Evolutionary conservation across 2,797 vertebrate species (phyloP).

Genomic region (Natrix natrix): DNA sequence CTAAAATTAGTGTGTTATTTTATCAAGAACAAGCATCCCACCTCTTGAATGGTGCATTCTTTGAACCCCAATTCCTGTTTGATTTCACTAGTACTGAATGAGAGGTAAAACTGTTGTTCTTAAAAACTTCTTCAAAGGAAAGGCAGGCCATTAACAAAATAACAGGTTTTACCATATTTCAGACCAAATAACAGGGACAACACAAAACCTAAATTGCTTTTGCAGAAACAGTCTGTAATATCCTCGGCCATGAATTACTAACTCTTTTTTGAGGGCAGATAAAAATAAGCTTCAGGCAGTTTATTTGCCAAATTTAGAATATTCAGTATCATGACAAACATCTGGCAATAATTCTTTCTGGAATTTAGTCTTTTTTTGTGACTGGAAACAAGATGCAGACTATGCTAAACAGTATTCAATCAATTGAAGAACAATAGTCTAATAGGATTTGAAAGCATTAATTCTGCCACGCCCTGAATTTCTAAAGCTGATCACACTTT

Average conservation of each 20-base stretch:
- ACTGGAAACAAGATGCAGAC: constrained; percentile 57
- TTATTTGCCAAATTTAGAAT: constrained; percentile 72
- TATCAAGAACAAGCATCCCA: not conserved
- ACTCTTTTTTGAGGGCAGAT: constrained; percentile 66
- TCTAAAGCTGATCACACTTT: constrained; percentile 59
- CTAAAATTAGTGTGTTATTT: not conserved
- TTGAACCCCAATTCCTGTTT: not conserved
- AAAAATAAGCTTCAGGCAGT: constrained; percentile 62
- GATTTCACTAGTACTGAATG: not conserved
- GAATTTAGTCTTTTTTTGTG: constrained; percentile 71
- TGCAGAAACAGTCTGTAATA: constrained; percentile 51
- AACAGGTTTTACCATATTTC: constrained; percentile 46
- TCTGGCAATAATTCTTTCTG: constrained; percentile 72
- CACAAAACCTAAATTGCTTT: constrained; percentile 52
- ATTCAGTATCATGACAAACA: constrained; percentile 66
- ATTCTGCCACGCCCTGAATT: constrained; percentile 43
- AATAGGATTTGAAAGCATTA: constrained; percentile 53
- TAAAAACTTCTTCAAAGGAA: constrained; percentile 16
- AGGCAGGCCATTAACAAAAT: constrained; percentile 52
- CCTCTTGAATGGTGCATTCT: not conserved
- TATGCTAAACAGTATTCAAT: constrained; percentile 40
- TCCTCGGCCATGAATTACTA: constrained; percentile 60
- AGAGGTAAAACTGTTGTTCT: not conserved
- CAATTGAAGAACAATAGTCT: constrained; percentile 31
- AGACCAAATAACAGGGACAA: constrained; percentile 38